Evolutionary conservation across 2,888 invertebrate species (phyloP).

Genomic region (Azorinus chamasolen): DNA sequence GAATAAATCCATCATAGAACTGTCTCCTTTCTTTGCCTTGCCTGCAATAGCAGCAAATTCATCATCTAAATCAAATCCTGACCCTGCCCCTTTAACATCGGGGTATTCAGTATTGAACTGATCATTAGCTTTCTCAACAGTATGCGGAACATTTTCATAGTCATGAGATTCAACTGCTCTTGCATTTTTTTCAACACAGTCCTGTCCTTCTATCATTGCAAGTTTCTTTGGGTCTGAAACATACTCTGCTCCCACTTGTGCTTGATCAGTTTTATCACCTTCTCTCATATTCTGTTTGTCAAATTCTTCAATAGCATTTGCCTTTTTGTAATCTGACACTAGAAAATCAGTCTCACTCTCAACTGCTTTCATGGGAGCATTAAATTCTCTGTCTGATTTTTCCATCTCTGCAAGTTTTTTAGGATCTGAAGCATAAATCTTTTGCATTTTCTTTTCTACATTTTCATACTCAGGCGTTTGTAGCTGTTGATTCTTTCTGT

Average conservation of each 20-base stretch:
- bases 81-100: neutral
- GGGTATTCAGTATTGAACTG: neutral
- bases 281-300: conserved; percentile 20
- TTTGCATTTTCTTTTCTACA: conserved; percentile 18
- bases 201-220: conserved; percentile 16
- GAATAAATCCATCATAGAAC: conserved; percentile 43
- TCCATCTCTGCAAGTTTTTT: conserved; percentile 66
- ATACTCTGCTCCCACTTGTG: neutral
- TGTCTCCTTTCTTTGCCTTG: conserved; percentile 31
- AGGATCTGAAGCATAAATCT: conserved; percentile 60
- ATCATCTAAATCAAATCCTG: conserved; percentile 3
- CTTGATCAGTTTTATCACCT: neutral
- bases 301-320: conserved; percentile 23
- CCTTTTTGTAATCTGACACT: conserved; percentile 17
- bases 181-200: neutral
- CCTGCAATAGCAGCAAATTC: conserved; percentile 28
- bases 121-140: conserved; percentile 1
- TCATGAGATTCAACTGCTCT: conserved; percentile 5
- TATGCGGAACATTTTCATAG: conserved; percentile 33
- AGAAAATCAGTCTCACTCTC: neutral
- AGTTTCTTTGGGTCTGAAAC: conserved; percentile 27
- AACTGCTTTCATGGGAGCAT: neutral
- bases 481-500: conserved; percentile 15
- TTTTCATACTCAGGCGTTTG: conserved; percentile 43
- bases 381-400: conserved; percentile 49